Percentiles rank a stretch among this genome's conserved stretches.
Conservation (phyloP, 1,140 invertebrate genomes). For the Papilio machaon region DNA sequence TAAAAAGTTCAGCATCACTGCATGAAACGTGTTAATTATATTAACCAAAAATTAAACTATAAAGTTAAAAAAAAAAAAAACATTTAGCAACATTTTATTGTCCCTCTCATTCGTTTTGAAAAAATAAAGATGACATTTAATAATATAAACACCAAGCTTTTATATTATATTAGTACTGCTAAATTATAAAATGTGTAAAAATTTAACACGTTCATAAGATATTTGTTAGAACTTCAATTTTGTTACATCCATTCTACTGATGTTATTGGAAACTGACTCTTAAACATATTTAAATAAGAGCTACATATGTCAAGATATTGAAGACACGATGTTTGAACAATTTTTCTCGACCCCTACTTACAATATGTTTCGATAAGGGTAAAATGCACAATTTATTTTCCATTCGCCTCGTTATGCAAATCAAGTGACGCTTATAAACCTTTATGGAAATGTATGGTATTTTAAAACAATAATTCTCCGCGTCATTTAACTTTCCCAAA, state of each 20-base stretch:
- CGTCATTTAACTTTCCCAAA: conserved; percentile 36
- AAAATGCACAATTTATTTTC: conserved; percentile 65
- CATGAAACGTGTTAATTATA: too few species aligned
- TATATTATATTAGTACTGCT: neutral
- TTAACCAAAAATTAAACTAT: too few species aligned
- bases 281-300: conserved; percentile 41
- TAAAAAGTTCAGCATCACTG: neutral
- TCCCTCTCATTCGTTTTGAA: too few species aligned
- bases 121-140: neutral
- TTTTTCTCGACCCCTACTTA: conserved; percentile 69
- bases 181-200: conserved; percentile 36
- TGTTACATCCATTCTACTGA: conserved; percentile 36
- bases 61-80: too few species aligned
- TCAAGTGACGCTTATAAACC: conserved; percentile 42
- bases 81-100: too few species aligned
- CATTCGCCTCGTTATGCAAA: conserved; percentile 66
- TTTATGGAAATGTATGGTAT: conserved; percentile 4
- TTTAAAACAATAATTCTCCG: conserved; percentile 42
- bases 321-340: conserved; percentile 54
- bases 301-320: neutral
- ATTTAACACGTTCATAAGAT: conserved; percentile 57
- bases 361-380: conserved; percentile 68
- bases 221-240: conserved; percentile 65
- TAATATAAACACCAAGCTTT: neutral
- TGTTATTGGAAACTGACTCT: conserved; percentile 41